A percentile compares a stretch with the other conserved stretches of the same genome.
phyloP scores from a whole-genome alignment of 1,140 invertebrate genomes.

The Lasioglossum baleicum region DNA sequence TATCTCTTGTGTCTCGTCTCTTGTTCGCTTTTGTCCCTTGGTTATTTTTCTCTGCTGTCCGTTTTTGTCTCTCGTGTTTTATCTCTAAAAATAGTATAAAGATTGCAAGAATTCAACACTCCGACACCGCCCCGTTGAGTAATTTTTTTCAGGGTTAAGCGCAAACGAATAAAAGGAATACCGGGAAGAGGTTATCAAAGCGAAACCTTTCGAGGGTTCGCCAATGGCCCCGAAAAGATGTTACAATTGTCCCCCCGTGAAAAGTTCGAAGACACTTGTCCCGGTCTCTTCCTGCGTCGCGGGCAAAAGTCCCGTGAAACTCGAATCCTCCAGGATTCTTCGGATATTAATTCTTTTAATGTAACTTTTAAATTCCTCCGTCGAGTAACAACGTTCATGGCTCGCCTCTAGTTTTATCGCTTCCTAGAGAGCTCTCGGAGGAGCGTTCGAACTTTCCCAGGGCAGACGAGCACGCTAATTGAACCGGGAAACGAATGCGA shows the following conservation, averaged over 20 bases:
- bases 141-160: too few species aligned
- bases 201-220: too few species aligned
- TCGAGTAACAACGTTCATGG: neutral
- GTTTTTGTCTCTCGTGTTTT: too few species aligned
- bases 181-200: too few species aligned
- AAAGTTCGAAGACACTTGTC: neutral
- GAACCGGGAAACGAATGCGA: neutral
- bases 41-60: too few species aligned
- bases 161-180: too few species aligned
- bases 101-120: too few species aligned
- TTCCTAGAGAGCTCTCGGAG: conserved; percentile 8
- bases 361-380: neutral
- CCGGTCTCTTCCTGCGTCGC: neutral
- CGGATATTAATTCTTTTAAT: neutral
- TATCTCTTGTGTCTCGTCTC: too few species aligned
- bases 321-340: neutral
- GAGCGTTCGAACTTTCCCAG: neutral
- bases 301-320: neutral
- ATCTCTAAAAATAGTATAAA: too few species aligned
- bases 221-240: too few species aligned
- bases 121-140: too few species aligned
- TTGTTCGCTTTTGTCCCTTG: too few species aligned
- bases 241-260: neutral
- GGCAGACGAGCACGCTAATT: neutral
- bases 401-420: neutral